These are phyloP conservation scores for Gryon sp. DNA, from an alignment of 1,140 invertebrate species.

Conservation along the genomic window DNA sequence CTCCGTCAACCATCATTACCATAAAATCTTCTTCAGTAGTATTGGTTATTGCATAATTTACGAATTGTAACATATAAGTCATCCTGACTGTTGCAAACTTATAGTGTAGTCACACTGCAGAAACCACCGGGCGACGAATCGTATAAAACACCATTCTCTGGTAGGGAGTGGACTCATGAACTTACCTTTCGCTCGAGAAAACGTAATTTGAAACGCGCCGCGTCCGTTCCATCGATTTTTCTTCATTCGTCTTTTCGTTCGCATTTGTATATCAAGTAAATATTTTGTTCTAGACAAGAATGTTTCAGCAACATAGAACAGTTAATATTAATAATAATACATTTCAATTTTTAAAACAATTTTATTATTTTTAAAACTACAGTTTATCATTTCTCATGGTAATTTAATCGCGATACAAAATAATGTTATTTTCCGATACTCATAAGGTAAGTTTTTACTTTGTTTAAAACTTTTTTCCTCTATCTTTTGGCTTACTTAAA, in stretches of 20 bases:
- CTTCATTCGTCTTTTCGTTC: not conserved
- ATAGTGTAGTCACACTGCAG: slow-evolving; percentile 18
- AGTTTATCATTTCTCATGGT: slow-evolving; percentile 8
- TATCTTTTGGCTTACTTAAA: no score
- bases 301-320: not conserved
- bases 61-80: not conserved
- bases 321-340: not conserved
- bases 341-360: not conserved
- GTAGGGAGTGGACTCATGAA: slow-evolving; percentile 12
- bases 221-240: slow-evolving; percentile 42
- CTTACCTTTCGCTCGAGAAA: slow-evolving; percentile 44
- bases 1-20: no score
- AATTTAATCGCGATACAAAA: slow-evolving; percentile 13
- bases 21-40: not conserved
- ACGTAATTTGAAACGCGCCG: slow-evolving; percentile 46
- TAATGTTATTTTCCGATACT: slow-evolving; percentile 53
- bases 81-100: not conserved
- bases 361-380: not conserved
- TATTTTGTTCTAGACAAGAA: no score
- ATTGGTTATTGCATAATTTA: slow-evolving; percentile 1
- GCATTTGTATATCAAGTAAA: not conserved
- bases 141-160: slow-evolving; percentile 18
- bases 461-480: no score
- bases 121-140: slow-evolving; percentile 11
- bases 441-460: slow-evolving; percentile 23